A percentile compares a stretch with the other conserved stretches of the same genome.
Evolutionary conservation across 1,140 invertebrate species (phyloP).

Genomic region (Meloidogyne exigua): DNA sequence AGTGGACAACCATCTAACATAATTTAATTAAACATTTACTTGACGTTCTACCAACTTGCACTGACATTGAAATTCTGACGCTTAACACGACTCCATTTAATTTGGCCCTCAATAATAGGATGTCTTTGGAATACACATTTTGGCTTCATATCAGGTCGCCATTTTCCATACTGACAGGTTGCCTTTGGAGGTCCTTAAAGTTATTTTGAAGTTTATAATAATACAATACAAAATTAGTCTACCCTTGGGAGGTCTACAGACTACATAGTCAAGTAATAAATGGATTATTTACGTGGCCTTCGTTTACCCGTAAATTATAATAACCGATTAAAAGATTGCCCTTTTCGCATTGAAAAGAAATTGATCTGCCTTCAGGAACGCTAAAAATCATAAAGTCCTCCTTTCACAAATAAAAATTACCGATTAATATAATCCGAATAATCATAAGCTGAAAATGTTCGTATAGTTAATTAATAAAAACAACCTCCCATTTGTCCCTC

Average conservation of each 20-base stretch:
- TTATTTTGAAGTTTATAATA: too few relatives aligned
- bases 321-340: conserved; percentile 46
- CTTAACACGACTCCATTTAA: conserved; percentile 42
- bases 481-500: conserved; percentile 86
- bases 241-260: too few relatives aligned
- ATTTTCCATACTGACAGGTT: conserved; percentile 35
- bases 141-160: conserved; percentile 46
- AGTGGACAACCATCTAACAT: conserved; percentile 36
- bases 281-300: too few relatives aligned
- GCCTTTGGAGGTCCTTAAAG: conserved; percentile 52
- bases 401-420: neutral
- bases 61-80: neutral
- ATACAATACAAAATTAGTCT: too few relatives aligned
- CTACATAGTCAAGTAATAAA: too few relatives aligned
- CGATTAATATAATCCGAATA: conserved; percentile 85
- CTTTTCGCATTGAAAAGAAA: conserved; percentile 91
- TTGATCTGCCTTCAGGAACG: conserved; percentile 77
- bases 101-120: conserved; percentile 52
- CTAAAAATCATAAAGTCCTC: conserved; percentile 68
- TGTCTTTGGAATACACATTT: conserved; percentile 50
- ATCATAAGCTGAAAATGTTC: conserved; percentile 73
- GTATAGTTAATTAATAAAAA: neutral
- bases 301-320: too few relatives aligned
- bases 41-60: neutral
- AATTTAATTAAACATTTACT: neutral